Evolutionary conservation across 2,888 invertebrate genomes (phyloP).

Genomic region (Aspidiotus destructor): DNA sequence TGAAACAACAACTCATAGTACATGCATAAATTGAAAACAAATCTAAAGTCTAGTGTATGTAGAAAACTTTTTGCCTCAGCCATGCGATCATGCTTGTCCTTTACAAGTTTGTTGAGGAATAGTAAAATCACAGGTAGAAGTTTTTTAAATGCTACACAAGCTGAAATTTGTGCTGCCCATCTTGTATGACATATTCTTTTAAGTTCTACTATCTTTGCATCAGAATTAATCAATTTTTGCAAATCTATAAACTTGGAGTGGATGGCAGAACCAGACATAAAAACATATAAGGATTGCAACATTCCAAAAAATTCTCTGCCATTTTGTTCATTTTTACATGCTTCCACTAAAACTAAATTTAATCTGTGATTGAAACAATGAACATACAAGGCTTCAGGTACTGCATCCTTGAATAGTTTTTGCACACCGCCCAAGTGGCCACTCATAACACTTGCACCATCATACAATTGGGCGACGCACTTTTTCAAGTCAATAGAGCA

Average conservation of each 20-base stretch:
- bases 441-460: conserved; percentile 22
- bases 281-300: conserved; percentile 20
- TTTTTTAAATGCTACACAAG: conserved; percentile 21
- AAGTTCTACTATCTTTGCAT: conserved; percentile 8
- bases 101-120: conserved; percentile 26
- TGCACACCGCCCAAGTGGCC: conserved; percentile 26
- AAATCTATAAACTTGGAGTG: conserved; percentile 10
- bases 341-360: conserved; percentile 16
- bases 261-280: conserved; percentile 25
- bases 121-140: conserved; percentile 16
- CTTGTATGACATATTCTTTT: conserved; percentile 22
- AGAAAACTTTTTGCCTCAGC: conserved; percentile 16
- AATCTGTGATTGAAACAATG: conserved; percentile 16
- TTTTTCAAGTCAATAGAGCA: conserved; percentile 19
- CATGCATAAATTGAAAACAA: conserved; percentile 23
- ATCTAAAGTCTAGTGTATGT: conserved; percentile 15
- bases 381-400: conserved; percentile 19
- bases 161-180: conserved; percentile 22
- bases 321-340: conserved; percentile 16
- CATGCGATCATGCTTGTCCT: conserved; percentile 13
- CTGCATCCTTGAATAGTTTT: conserved; percentile 21
- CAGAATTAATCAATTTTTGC: conserved; percentile 10
- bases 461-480: conserved; percentile 14
- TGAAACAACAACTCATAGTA: conserved; percentile 14
- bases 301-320: conserved; percentile 24